Evolutionary conservation across 2,888 invertebrate genomes (phyloP), one percentile per base, ranked within the genome.

Genomic region (Dryomyza anilis): DNA sequence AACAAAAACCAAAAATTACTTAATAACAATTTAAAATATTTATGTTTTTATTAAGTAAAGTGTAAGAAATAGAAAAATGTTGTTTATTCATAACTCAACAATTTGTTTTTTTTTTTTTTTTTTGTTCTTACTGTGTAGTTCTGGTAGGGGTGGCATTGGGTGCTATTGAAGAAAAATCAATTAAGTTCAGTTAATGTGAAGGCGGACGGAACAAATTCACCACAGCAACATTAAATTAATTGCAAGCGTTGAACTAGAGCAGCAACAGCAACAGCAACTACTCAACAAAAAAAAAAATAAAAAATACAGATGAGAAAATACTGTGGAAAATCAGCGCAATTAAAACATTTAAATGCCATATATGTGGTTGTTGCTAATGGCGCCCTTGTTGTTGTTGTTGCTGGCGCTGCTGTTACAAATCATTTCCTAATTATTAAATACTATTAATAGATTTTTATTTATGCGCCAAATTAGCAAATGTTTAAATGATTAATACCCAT

Each of bases 191-290:
- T n/a, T n/a, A n/a, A n/a, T 29, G 43, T 25, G n/a, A 46, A 58
- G 19, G 27, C 55, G 29, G 29, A 27, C 21, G 3, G n/a, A 36
- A 14, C 19, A 53, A 56, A 39, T 36, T 43, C 48, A 48, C 50
- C 27, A 48, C 56, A 33, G 46, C 63, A 50, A 39, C 50, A 55
- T 56, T 56, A 63, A 63, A 43, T 19, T 43, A 43, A 43, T 43
- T 43, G 43, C 43, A 43, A 43, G 43, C 43, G 19, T 16, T 43
- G 19, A 43, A 43, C 6, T 43, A 43, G 16, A 33, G 7, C 39
- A 39, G n/a, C 39, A 39, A 39, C n/a, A 5, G 8, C 3, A 39
- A 39, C n/a, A 39, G n/a, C 3, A 39, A 39, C 33, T 8, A 33
- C 33, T 33, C 4, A 7, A 39, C 4, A 39, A 39, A 39, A 39